Conservation (phyloP, 2,888 invertebrate species). For the Hemicrepidius hirtus region DNA sequence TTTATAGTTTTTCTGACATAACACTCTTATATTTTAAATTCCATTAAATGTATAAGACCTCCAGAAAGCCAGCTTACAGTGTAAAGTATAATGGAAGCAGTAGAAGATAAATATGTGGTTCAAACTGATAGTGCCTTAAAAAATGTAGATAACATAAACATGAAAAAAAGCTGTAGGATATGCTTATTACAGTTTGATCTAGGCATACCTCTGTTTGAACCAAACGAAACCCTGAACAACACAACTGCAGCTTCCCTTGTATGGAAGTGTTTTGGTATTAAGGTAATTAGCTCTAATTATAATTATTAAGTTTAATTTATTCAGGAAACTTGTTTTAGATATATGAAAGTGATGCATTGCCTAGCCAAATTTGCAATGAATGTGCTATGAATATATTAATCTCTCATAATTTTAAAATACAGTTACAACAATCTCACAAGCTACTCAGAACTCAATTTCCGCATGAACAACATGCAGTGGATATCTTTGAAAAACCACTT, state of each 20-base stretch:
- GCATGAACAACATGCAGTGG: neutral
- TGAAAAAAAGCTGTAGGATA: conserved; percentile 12
- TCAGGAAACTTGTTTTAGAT: neutral
- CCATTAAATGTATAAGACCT: no score
- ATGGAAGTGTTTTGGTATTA: conserved; percentile 14
- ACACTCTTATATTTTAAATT: no score
- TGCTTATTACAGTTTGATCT: conserved; percentile 14
- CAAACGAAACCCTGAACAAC: conserved; percentile 10
- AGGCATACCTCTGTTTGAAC: conserved; percentile 11
- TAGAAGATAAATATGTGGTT: no score
- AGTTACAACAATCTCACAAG: conserved; percentile 13
- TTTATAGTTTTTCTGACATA: no score
- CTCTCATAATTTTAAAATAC: conserved; percentile 20
- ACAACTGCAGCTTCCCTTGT: neutral
- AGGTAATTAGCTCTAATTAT: neutral
- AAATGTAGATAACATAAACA: conserved; percentile 10
- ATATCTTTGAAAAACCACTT: neutral
- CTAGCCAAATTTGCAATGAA: conserved; percentile 16
- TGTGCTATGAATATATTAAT: conserved; percentile 3
- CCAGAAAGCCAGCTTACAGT: no score
- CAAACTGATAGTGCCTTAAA: neutral
- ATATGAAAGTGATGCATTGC: neutral
- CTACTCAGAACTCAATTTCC: neutral
- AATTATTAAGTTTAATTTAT: neutral
- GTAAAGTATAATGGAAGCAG: no score